phyloP scores from a whole-genome alignment of 1,140 invertebrate genomes.

The Ylistrum balloti region DNA sequence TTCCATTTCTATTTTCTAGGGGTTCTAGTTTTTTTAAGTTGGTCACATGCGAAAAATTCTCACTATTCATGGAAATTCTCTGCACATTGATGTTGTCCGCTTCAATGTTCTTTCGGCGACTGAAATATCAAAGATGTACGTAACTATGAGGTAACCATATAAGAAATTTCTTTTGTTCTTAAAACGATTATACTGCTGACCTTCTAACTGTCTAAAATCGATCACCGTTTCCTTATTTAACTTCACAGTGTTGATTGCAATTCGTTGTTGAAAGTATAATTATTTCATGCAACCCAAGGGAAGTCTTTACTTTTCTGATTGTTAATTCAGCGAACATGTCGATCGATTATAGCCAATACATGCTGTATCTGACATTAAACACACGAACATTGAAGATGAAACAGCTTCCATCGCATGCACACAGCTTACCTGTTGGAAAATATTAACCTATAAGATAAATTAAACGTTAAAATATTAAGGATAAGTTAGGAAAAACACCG shows the following conservation, averaged over 20 bases:
- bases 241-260: slow-evolving; percentile 7
- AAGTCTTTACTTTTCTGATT: slow-evolving; percentile 34
- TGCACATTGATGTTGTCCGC: not conserved
- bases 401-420: not conserved
- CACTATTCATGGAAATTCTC: slow-evolving; percentile 14
- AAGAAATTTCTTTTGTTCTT: not conserved
- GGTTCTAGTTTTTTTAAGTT: not conserved
- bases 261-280: not conserved
- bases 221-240: not conserved
- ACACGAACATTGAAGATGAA: not conserved
- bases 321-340: not conserved
- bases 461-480: slow-evolving; percentile 32
- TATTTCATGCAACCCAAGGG: slow-evolving; percentile 32
- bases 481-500: not conserved
- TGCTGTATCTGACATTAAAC: not conserved
- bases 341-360: not conserved
- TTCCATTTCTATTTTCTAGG: not conserved
- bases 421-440: not conserved
- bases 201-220: not conserved
- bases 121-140: not conserved
- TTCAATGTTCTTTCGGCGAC: not conserved
- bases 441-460: slow-evolving; percentile 13
- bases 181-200: not conserved
- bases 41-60: not conserved
- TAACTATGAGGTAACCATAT: not conserved